phyloP scores from a whole-genome alignment of 2,888 invertebrate species.

The Calliopum simillimum region DNA sequence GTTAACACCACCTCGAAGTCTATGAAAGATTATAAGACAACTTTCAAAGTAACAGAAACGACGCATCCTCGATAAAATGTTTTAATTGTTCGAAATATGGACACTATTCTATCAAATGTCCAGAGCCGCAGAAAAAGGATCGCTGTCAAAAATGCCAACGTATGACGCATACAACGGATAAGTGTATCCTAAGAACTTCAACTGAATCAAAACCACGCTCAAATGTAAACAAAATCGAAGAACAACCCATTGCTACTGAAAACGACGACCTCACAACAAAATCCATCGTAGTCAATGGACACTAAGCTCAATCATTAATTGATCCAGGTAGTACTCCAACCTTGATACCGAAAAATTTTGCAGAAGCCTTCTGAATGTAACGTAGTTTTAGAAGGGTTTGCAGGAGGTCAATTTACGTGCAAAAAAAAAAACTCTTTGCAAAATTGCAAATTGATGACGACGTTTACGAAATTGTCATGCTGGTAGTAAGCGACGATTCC shows the following conservation, averaged over 20 bases:
- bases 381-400: slow-evolving; percentile 32
- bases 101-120: slow-evolving; percentile 32
- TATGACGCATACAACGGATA: slow-evolving; percentile 24
- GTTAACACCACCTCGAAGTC: slow-evolving; percentile 34
- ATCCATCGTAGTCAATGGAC: slow-evolving; percentile 12
- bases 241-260: no score
- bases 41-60: background rate
- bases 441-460: no score
- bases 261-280: slow-evolving; percentile 6
- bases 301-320: slow-evolving; percentile 28
- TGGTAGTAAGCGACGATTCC: no score
- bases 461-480: no score
- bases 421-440: slow-evolving; percentile 36
- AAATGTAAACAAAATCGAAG: no score
- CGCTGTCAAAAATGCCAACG: slow-evolving; percentile 28
- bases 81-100: no score
- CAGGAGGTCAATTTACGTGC: slow-evolving; percentile 33
- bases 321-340: slow-evolving; percentile 38
- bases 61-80: slow-evolving; percentile 24
- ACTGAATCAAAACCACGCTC: slow-evolving; percentile 4
- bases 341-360: slow-evolving; percentile 36
- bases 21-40: background rate
- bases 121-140: slow-evolving; percentile 30
- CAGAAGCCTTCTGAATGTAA: slow-evolving; percentile 4
- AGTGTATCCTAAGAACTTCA: slow-evolving; percentile 19